phyloP scores from a whole-genome alignment of 2,888 invertebrate genomes.

The Drosophila mettleri region DNA sequence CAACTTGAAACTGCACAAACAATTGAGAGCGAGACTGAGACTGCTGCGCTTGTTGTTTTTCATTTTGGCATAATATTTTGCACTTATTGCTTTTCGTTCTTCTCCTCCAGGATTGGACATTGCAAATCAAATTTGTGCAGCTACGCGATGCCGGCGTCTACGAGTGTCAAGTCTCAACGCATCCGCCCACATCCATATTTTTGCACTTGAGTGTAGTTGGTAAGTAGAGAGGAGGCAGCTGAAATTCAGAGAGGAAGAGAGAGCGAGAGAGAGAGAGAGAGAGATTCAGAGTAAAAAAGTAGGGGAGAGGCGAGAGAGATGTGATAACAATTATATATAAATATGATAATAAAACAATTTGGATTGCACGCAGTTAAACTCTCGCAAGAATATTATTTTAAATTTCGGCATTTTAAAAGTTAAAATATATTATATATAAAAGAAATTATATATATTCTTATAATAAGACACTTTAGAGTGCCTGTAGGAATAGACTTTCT shows the following conservation, averaged over 20 bases:
- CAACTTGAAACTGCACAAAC: constrained; percentile 1
- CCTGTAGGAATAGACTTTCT: no score
- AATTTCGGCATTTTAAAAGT: no score
- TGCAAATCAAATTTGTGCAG: constrained; percentile 95
- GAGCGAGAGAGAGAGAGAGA: background rate
- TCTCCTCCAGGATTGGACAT: constrained; percentile 91
- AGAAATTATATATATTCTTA: no score
- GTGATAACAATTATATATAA: no score
- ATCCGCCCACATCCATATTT: constrained; percentile 96
- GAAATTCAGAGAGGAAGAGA: background rate
- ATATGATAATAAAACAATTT: no score
- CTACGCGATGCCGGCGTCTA: constrained; percentile 93
- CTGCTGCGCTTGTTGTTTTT: constrained; percentile 8
- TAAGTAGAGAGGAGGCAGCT: constrained; percentile 86
- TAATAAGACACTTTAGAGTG: no score
- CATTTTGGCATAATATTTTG: constrained; percentile 1
- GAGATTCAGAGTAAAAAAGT: no score
- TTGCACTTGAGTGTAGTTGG: constrained; percentile 94
- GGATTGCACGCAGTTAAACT: no score
- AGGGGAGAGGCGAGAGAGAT: background rate
- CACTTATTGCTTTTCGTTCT: constrained; percentile 9
- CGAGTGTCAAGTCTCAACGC: constrained; percentile 96
- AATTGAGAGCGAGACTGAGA: background rate
- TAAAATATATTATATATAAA: no score
- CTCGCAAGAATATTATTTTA: no score